These are phyloP conservation scores for Oophaga sylvatica DNA, from an alignment of 2,797 vertebrate genomes.

Conservation along the genomic window DNA sequence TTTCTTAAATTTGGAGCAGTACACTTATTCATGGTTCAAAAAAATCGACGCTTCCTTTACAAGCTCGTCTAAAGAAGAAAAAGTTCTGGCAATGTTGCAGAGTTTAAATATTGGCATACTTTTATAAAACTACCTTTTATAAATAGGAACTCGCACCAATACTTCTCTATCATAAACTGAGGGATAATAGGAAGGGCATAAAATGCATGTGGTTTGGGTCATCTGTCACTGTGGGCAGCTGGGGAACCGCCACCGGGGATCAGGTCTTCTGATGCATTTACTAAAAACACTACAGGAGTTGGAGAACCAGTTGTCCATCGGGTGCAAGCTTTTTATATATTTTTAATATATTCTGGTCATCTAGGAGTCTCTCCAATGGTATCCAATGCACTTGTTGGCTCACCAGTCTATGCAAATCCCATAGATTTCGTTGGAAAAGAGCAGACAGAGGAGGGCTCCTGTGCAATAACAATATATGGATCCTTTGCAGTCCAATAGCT, in stretches of 20 bases:
- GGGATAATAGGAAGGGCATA: neutral
- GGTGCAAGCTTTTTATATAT: neutral
- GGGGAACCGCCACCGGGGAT: neutral
- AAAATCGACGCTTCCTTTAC: neutral
- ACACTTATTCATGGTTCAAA: neutral
- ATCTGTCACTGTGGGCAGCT: neutral
- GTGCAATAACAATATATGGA: too few relatives aligned
- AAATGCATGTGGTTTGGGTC: neutral
- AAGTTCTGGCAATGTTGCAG: neutral
- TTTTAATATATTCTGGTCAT: too few relatives aligned
- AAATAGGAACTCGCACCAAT: neutral
- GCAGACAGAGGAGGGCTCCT: too few relatives aligned
- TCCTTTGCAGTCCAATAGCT: too few relatives aligned
- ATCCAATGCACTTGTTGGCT: too few relatives aligned
- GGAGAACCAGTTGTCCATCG: neutral
- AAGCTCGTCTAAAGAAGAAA: neutral
- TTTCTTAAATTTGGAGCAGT: constrained; percentile 64
- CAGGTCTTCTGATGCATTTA: neutral
- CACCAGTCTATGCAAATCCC: too few relatives aligned
- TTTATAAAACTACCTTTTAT: neutral
- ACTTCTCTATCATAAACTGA: neutral
- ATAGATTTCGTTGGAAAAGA: too few relatives aligned
- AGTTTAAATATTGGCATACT: neutral
- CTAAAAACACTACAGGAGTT: neutral
- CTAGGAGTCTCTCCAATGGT: too few relatives aligned